Base-by-base conservation (phyloP, 2,113 vertebrate genomes). In the Myiagra hebetior region DNA sequence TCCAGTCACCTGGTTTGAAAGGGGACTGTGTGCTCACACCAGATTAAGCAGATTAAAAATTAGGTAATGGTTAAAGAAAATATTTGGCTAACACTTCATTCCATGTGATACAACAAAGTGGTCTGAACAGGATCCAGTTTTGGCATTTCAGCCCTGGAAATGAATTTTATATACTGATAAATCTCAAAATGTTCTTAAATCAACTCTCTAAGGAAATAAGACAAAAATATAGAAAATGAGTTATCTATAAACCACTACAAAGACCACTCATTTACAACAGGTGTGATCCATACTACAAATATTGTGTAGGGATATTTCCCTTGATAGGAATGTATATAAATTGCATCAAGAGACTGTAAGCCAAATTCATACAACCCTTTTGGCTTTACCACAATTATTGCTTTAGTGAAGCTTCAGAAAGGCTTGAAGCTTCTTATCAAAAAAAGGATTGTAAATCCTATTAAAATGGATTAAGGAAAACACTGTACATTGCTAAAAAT, bases 381-480 rank as follows among this genome's bases (percentile, higher is more conserved):
- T 92, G 87, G 68, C 75, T 91, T 96, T 70, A 59, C 73, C 59
- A 82, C 55, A 95, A 35, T 47, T 93, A 57, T n/a, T 93, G 60
- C 56, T 95, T 89, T 78, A 93, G 67, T 64, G 46, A 91, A 78
- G 76, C 93, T 64, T 84, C 91, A 83, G 74, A 85, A 94, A 91
- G 4, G 56, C 89, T 93, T 94, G 52, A 95, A 90, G 47, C 57
- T 93, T 65, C 88, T 82, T 47, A 97, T 97, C 67, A 96, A 92
- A 94, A 96, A 44, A 69, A 17, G 39, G 63, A 76, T 33, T 93
- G 64, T 35, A 97, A 97, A 97, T 95, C 96, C 84, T 89, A 93
- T 91, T 96, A 94, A 82, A 95, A 94, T 13, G 60, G 87, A 96
- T 91, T 96, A 92, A 92, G 42, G 41, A 42, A 97, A 97, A 94